Conservation (phyloP, 35 echinoderm and acorn worm species). For the Amphiura filiformis region DNA sequence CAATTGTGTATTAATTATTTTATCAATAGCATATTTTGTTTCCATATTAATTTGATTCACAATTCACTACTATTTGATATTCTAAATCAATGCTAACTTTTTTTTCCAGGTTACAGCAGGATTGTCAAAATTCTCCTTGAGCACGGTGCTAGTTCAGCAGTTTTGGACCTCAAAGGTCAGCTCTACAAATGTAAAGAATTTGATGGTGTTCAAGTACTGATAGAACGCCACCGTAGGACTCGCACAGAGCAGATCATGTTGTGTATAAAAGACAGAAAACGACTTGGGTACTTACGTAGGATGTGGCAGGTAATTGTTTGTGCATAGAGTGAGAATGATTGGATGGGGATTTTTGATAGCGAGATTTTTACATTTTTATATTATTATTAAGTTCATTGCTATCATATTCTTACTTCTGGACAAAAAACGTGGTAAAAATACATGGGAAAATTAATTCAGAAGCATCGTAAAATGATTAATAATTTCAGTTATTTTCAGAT, state of each 20-base stretch:
- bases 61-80: too few species aligned
- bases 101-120: conserved; percentile 75
- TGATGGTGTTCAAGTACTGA: conserved; percentile 88
- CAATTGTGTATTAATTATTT: too few species aligned
- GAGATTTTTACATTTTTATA: not conserved
- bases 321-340: not conserved
- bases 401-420: too few species aligned
- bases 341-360: not conserved
- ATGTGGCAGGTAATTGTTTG: conserved; percentile 85
- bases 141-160: conserved; percentile 82
- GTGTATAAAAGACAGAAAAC: conserved; percentile 80
- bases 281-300: conserved; percentile 64
- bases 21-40: too few species aligned
- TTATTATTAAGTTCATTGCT: not conserved
- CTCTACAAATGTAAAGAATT: conserved; percentile 80
- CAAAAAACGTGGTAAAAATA: too few species aligned
- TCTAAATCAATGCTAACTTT: too few species aligned
- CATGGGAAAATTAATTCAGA: too few species aligned
- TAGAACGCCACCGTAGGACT: conserved; percentile 74
- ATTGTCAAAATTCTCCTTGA: conserved; percentile 74
- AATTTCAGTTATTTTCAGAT: too few species aligned
- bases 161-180: conserved; percentile 57
- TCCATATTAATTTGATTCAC: too few species aligned
- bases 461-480: too few species aligned
- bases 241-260: conserved; percentile 69